A percentile compares a stretch with the other conserved stretches of the same genome.
Evolutionary conservation across 1,140 invertebrate genomes (phyloP).

Genomic region (Tribolium castaneum): DNA sequence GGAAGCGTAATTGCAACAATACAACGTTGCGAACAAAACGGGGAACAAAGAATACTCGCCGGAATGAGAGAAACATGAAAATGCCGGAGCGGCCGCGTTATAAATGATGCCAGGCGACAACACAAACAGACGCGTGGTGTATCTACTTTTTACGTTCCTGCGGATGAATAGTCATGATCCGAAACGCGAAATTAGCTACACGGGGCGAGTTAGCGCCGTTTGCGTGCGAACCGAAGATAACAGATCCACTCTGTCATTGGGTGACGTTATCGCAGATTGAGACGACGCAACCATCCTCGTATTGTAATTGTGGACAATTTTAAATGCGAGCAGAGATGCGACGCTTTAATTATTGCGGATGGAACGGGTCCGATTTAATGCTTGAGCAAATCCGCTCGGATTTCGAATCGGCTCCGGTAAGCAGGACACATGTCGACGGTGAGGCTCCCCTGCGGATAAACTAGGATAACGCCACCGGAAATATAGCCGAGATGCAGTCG

Average conservation of each 20-base stretch:
- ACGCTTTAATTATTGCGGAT: constrained; percentile 33
- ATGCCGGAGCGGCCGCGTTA: constrained; percentile 51
- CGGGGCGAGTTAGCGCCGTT: constrained; percentile 64
- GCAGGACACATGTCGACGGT: constrained; percentile 62
- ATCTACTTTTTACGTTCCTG: constrained; percentile 34
- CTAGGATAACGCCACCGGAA: constrained; percentile 69
- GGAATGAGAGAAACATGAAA: constrained; percentile 54
- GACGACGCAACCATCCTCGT: constrained; percentile 24
- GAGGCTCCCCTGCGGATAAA: constrained; percentile 64
- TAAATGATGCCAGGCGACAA: constrained; percentile 47
- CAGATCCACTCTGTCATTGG: constrained; percentile 68
- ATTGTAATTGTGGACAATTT: constrained; percentile 29
- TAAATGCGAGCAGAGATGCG: constrained; percentile 14
- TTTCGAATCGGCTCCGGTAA: constrained; percentile 54
- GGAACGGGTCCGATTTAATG: constrained; percentile 44
- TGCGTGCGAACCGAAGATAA: constrained; percentile 68
- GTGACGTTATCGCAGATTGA: constrained; percentile 65
- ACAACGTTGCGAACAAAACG: constrained; percentile 51
- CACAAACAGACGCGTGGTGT: constrained; percentile 36
- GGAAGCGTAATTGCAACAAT: constrained; percentile 50
- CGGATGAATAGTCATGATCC: constrained; percentile 29
- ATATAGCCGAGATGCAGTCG: constrained; percentile 66
- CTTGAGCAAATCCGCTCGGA: constrained; percentile 54
- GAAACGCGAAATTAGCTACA: constrained; percentile 39
- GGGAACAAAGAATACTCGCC: constrained; percentile 49